Evolutionary conservation across 2,113 vertebrate species (phyloP).

Genomic region (Hydropotes inermis): DNA sequence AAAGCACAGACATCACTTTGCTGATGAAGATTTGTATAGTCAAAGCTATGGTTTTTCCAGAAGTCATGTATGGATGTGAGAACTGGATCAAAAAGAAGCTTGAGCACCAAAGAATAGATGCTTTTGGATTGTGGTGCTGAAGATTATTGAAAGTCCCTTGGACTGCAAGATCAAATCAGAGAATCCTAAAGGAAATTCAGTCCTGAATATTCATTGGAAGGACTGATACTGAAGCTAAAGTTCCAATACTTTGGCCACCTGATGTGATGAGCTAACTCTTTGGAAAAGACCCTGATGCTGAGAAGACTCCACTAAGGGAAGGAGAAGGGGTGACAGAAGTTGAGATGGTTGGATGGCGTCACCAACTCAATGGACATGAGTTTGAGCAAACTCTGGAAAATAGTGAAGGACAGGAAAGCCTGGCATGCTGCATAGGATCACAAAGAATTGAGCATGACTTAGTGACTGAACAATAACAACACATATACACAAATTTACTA

Average conservation of each 20-base stretch:
- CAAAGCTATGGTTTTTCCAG: background rate
- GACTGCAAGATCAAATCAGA: background rate
- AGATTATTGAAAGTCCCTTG: background rate
- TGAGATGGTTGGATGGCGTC: background rate
- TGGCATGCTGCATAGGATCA: background rate
- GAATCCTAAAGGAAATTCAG: background rate
- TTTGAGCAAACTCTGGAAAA: background rate
- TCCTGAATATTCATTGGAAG: background rate
- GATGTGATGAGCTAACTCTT: background rate
- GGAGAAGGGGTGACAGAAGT: background rate
- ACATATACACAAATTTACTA: background rate
- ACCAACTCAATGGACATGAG: background rate
- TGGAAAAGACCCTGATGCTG: background rate
- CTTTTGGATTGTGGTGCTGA: background rate
- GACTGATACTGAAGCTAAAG: background rate
- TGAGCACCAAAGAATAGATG: background rate
- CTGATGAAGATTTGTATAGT: background rate
- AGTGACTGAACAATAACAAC: accelerated
- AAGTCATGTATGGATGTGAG: background rate
- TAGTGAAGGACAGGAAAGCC: background rate
- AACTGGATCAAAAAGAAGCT: background rate
- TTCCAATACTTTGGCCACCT: background rate
- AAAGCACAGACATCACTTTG: background rate
- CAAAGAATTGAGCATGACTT: background rate
- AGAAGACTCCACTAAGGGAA: background rate